Evolutionary conservation across 2,888 invertebrate genomes (phyloP), one percentile per base, ranked within the genome.

Genomic region (Scelioninae gen. 1): DNA sequence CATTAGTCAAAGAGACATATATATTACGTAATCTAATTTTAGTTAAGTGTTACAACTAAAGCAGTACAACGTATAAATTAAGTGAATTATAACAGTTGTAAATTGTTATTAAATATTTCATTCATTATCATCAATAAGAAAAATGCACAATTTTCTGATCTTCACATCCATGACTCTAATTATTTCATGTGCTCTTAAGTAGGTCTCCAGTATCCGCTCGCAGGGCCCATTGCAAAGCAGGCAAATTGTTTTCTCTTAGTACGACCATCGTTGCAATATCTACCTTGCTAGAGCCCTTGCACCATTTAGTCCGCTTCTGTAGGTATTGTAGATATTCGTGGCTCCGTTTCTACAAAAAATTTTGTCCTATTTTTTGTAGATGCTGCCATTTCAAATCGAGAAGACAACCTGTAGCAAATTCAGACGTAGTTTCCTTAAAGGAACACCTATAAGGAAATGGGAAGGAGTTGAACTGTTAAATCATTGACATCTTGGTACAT

Each of bases 361-460:
- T 5, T n/a, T 49, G 47, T 6, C 34, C 8, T 6, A 63, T 8
- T n/a, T 32, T 47, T 7, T 55, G 55, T 10, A 55, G n/a, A 34
- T 55, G 71, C 45, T 55, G 3, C 55, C 55, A 55, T 34, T 9
- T 34, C 34, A 34, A 5, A 34, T 34, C 34, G 34, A 34, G 34
- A 34, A 34, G 34, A 34, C 34, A 34, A 34, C 34, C 34, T 34
- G 34, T 34, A 34, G 34, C 34, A 34, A 9, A 5, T 34, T 34
- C 34, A 9, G 5, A 34, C 34, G 9, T 34, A 34, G 34, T n/a
- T n/a, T n/a, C n/a, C n/a, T n/a, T n/a, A n/a, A n/a, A n/a, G n/a
- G 34, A 34, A 34, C 34, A 5, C 34, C 34, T 1, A 55, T 34
- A 1, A 55, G 15, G 15, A 55, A 55, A 34, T 55, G 34, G 0